A percentile compares a stretch with the other conserved stretches of the same genome.
Evolutionary conservation across 2,113 vertebrate genomes (phyloP).

Genomic region (Pluvianellus socialis): DNA sequence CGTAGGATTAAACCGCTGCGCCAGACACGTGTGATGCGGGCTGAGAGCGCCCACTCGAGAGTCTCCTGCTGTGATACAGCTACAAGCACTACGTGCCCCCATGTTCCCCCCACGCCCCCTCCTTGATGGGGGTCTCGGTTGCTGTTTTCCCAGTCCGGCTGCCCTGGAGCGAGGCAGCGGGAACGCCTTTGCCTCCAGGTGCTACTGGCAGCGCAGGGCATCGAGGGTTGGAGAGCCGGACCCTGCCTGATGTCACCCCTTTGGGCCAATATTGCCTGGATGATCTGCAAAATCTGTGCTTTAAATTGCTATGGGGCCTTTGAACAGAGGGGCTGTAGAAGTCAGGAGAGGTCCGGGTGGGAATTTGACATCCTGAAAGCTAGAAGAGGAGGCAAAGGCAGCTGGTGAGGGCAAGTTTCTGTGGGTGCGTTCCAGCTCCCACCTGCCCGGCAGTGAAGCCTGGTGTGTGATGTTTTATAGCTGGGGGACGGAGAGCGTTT

Average conservation of each 20-base stretch:
- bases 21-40: background rate
- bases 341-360: background rate
- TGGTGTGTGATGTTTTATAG: background rate
- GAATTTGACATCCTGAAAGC: background rate
- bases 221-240: background rate
- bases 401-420: background rate
- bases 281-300: background rate
- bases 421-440: background rate
- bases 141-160: background rate
- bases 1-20: background rate
- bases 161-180: background rate
- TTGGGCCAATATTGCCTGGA: background rate
- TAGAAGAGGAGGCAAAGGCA: background rate
- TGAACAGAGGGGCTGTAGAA: background rate
- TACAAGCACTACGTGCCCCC: too few relatives aligned
- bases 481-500: background rate
- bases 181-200: background rate
- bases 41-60: background rate
- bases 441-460: background rate
- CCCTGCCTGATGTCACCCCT: background rate
- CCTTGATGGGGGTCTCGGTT: background rate
- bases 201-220: background rate
- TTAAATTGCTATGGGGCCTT: fast-evolving
- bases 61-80: background rate
- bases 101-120: background rate